Conservation (phyloP, 2,797 vertebrate genomes). For the Lophius americanus region DNA sequence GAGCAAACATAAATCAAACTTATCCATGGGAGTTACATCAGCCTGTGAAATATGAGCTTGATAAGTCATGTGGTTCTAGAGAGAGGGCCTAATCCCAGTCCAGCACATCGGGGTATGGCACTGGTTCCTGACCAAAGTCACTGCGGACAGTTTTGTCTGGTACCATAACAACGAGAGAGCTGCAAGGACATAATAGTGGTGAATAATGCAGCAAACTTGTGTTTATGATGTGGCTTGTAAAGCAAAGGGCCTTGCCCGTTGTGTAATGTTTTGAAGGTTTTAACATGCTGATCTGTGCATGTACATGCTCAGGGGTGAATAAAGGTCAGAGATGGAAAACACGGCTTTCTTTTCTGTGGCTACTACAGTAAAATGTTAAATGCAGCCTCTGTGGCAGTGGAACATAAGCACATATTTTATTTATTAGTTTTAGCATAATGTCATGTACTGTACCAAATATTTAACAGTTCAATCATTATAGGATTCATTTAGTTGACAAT, state of each 20-base stretch:
- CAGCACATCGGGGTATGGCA: conserved; percentile 35
- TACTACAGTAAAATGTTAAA: conserved; percentile 4
- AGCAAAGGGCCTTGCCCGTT: conserved; percentile 39
- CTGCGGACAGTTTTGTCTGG: conserved; percentile 71
- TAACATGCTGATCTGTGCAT: conserved; percentile 17
- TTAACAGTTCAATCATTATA: neutral
- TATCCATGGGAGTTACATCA: conserved; percentile 43
- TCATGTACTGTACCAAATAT: neutral
- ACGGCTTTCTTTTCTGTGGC: conserved; percentile 1
- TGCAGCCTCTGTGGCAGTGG: neutral
- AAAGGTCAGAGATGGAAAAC: conserved; percentile 30
- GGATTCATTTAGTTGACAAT: too few species aligned
- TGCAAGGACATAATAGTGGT: conserved; percentile 44
- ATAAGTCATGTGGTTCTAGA: conserved; percentile 53
- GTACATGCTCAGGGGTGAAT: conserved; percentile 27
- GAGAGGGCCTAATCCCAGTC: conserved; percentile 34
- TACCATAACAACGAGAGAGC: conserved; percentile 61
- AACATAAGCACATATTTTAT: neutral
- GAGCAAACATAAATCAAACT: conserved; percentile 31
- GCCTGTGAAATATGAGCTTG: conserved; percentile 48
- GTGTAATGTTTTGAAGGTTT: conserved; percentile 25
- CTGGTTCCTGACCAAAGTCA: conserved; percentile 46
- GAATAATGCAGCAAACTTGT: conserved; percentile 31
- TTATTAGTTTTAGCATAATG: neutral
- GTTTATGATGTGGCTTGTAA: conserved; percentile 47